Percentiles rank a stretch among this genome's conserved stretches.
Conservation (phyloP, 1,140 invertebrate genomes). For the Ips nitidus region DNA sequence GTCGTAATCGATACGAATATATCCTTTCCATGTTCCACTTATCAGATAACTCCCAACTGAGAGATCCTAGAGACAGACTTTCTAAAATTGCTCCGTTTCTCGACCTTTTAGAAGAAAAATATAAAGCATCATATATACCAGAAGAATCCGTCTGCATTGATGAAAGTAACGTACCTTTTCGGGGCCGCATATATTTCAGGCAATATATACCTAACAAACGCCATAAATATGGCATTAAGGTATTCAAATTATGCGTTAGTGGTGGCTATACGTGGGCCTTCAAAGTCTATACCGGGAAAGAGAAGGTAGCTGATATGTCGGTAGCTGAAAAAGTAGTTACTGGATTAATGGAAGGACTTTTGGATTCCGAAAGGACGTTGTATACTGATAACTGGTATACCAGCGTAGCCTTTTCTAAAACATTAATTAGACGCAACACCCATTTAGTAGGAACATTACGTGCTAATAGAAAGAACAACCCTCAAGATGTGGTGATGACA, state of each 20-base stretch:
- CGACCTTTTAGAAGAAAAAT: conserved; percentile 5
- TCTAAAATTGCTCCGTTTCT: conserved; percentile 1
- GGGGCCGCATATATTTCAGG: conserved; percentile 29
- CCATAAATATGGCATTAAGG: conserved; percentile 43
- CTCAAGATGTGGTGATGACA: conserved; percentile 45
- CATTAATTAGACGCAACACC: conserved; percentile 47
- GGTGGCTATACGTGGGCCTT: conserved; percentile 46
- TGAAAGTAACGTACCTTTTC: conserved; percentile 46
- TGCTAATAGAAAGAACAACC: conserved; percentile 46
- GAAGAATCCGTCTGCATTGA: conserved; percentile 39
- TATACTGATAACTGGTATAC: conserved; percentile 51
- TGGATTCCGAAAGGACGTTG: conserved; percentile 26
- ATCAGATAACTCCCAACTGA: not conserved
- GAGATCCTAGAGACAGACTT: not conserved
- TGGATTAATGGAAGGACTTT: conserved; percentile 19
- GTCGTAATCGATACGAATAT: conserved; percentile 11
- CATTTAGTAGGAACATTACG: conserved; percentile 52
- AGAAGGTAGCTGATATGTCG: conserved; percentile 10
- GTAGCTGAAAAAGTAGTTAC: conserved; percentile 32
- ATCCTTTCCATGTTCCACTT: conserved; percentile 10
- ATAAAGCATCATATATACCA: conserved; percentile 8
- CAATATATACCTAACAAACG: conserved; percentile 18
- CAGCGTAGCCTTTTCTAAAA: conserved; percentile 51
- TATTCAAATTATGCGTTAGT: conserved; percentile 47
- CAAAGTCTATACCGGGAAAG: conserved; percentile 47